Conservation (phyloP, 2,113 vertebrate species). For the Orcinus orca region DNA sequence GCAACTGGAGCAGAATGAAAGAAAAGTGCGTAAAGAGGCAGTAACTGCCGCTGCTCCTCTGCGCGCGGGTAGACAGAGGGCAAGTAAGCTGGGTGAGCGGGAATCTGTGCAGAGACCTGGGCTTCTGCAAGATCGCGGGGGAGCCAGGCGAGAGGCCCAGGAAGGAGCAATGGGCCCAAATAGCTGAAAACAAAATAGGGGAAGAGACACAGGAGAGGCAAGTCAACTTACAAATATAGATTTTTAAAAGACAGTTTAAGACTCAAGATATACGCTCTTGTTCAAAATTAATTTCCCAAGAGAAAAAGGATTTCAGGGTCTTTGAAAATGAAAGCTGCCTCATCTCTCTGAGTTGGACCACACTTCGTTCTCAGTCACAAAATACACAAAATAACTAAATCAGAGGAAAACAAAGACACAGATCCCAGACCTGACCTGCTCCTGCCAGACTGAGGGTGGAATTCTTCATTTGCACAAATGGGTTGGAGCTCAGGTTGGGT, state of each 20-base stretch:
- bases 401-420: background rate
- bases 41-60: no score
- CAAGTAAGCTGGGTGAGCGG: background rate
- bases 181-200: background rate
- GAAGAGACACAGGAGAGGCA: background rate
- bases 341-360: background rate
- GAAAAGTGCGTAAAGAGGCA: background rate
- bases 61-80: background rate
- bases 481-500: background rate
- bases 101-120: background rate
- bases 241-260: background rate
- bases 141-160: background rate
- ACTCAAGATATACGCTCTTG: background rate
- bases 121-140: background rate
- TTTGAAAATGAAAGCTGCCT: background rate
- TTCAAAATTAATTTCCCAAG: background rate
- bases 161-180: background rate
- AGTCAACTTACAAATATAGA: background rate
- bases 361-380: background rate
- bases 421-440: background rate
- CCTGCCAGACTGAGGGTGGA: background rate
- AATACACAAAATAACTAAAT: background rate
- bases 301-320: background rate
- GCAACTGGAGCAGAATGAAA: background rate
- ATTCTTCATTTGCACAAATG: background rate